A percentile compares a stretch with the other conserved stretches of the same genome.
phyloP scores from a whole-genome alignment of 1,140 invertebrate species.

The Berghia stephanieae region DNA sequence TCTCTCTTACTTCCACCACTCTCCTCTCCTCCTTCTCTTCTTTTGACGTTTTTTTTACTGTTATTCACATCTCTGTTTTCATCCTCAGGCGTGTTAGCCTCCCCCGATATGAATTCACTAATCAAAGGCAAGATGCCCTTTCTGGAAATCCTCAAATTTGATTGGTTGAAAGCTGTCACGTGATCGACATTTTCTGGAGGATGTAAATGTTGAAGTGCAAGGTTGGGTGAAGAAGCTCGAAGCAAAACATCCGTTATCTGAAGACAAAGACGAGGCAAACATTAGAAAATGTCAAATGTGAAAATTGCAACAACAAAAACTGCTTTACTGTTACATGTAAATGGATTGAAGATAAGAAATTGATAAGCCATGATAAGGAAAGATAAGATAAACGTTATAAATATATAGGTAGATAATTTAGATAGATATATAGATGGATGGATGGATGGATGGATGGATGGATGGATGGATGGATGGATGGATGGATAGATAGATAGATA shows the following conservation, averaged over 20 bases:
- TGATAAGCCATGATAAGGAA: too few species aligned
- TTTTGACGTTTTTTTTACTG: too few species aligned
- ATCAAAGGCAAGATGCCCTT: conserved; percentile 63
- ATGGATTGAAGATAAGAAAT: too few species aligned
- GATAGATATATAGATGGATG: not conserved
- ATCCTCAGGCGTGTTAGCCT: conserved; percentile 40
- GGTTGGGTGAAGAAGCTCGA: conserved; percentile 3
- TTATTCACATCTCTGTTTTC: conserved; percentile 33
- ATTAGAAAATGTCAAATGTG: too few species aligned
- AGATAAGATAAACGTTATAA: too few species aligned
- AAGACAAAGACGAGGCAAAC: too few species aligned
- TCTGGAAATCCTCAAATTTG: conserved; percentile 55
- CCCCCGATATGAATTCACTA: conserved; percentile 45
- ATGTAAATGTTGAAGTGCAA: conserved; percentile 23
- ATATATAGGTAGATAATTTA: not conserved
- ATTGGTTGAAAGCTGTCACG: conserved; percentile 48
- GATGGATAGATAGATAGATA: too few species aligned
- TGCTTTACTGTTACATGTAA: too few species aligned
- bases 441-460: not conserved
- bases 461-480: not conserved
- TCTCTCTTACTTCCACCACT: not conserved
- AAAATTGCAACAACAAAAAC: too few species aligned
- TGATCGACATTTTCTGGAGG: not conserved
- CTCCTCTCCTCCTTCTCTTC: not conserved
- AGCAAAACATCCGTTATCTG: conserved; percentile 28